These are phyloP conservation scores for Sebastes fasciatus DNA, from an alignment of 2,113 vertebrate species.

Conservation along the genomic window DNA sequence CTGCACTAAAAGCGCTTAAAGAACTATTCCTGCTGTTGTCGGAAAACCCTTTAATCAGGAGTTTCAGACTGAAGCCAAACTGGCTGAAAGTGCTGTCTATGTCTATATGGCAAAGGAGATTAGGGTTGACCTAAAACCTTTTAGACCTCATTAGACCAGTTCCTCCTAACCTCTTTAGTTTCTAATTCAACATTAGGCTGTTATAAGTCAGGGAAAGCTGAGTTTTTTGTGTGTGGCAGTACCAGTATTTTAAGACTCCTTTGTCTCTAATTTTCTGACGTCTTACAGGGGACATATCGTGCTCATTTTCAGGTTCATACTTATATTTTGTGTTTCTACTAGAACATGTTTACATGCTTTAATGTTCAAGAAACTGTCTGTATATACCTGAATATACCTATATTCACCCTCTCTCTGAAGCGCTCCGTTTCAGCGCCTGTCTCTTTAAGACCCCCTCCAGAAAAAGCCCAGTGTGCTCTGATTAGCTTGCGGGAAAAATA, in stretches of 20 bases:
- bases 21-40: slow-evolving; percentile 31
- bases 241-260: neutral
- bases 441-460: no score
- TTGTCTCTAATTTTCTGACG: neutral
- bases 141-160: slow-evolving; percentile 28
- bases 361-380: no score
- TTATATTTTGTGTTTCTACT: no score
- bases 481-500: no score
- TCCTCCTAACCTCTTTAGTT: slow-evolving; percentile 3
- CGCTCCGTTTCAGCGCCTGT: no score
- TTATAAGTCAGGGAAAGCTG: neutral
- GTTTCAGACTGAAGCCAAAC: slow-evolving; percentile 38
- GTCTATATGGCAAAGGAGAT: slow-evolving; percentile 33
- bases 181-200: neutral
- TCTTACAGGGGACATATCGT: neutral
- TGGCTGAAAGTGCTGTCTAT: slow-evolving; percentile 15
- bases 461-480: no score
- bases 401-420: no score
- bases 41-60: slow-evolving; percentile 37
- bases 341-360: no score
- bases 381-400: no score
- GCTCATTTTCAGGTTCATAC: no score
- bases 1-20: slow-evolving; percentile 21
- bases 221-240: neutral
- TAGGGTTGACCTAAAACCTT: slow-evolving; percentile 52